Evolutionary conservation across 2,888 invertebrate species (phyloP).

Genomic region (Fragum sueziense): DNA sequence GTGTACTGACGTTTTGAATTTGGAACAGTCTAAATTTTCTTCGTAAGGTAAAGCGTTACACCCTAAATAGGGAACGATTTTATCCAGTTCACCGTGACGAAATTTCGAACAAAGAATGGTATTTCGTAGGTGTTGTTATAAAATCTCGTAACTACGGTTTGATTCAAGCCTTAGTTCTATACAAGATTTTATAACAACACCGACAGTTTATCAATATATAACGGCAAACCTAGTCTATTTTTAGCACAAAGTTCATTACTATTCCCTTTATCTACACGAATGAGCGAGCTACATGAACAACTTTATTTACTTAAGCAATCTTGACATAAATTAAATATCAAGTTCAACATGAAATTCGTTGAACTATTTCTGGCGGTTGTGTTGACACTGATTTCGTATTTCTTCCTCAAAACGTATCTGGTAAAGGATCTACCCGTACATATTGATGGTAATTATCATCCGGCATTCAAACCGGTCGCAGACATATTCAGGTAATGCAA

Average conservation of each 20-base stretch:
- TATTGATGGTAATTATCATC: slow-evolving; percentile 22
- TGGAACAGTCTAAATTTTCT: not conserved
- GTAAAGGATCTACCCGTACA: slow-evolving; percentile 15
- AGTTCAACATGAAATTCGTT: not conserved
- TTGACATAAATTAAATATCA: not conserved
- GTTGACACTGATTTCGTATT: not conserved
- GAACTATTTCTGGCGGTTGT: slow-evolving; percentile 1
- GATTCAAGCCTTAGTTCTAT: too few relatives aligned
- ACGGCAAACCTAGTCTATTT: too few relatives aligned
- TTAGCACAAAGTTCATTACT: too few relatives aligned
- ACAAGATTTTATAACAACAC: too few relatives aligned
- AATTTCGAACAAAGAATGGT: too few relatives aligned
- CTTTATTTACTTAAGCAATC: not conserved
- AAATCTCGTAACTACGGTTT: too few relatives aligned
- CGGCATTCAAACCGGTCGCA: slow-evolving; percentile 18
- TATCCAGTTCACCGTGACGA: too few relatives aligned
- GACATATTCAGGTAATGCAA: slow-evolving; percentile 18
- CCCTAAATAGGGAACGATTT: too few relatives aligned
- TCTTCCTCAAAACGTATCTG: slow-evolving; percentile 12
- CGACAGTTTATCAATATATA: too few relatives aligned
- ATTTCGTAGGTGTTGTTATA: too few relatives aligned
- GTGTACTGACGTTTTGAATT: not conserved
- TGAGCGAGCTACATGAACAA: not conserved
- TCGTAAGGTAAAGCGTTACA: not conserved
- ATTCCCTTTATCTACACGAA: not conserved